Evolutionary conservation across 2,113 vertebrate genomes (phyloP).

Genomic region (Crotalus horridus): DNA sequence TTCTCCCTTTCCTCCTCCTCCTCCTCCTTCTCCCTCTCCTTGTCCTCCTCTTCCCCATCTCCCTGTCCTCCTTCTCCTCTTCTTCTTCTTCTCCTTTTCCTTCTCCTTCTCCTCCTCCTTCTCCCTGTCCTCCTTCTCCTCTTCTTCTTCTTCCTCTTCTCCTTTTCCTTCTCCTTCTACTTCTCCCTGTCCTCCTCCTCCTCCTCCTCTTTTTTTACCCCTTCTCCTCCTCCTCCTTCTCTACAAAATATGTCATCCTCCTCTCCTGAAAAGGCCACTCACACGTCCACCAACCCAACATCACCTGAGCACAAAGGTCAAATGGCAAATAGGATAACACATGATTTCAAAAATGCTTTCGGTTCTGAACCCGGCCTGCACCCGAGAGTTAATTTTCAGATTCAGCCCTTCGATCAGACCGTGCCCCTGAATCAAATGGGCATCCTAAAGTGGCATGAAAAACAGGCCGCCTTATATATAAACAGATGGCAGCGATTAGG

Average conservation of each 20-base stretch:
- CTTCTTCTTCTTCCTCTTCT: too few relatives aligned
- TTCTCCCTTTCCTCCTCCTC: too few relatives aligned
- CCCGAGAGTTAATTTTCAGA: neutral
- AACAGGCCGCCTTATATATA: neutral
- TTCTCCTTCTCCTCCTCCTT: too few relatives aligned
- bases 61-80: too few relatives aligned
- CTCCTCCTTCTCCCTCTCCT: too few relatives aligned
- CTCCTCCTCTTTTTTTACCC: too few relatives aligned
- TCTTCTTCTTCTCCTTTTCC: too few relatives aligned
- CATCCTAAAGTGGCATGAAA: neutral
- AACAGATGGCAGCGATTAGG: neutral
- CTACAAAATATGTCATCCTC: neutral
- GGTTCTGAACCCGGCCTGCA: neutral
- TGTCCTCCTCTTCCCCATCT: fast-evolving
- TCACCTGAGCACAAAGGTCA: neutral
- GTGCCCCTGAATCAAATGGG: neutral
- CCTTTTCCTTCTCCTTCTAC: too few relatives aligned
- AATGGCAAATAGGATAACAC: neutral
- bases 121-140: fast-evolving
- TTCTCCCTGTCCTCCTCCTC: too few relatives aligned
- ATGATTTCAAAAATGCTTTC: neutral
- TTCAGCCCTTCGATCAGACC: neutral
- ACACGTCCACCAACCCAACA: neutral
- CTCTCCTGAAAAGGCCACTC: neutral
- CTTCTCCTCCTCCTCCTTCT: neutral